Evolutionary conservation across 2,113 vertebrate species (phyloP).

Genomic region (Platysteira castanea): DNA sequence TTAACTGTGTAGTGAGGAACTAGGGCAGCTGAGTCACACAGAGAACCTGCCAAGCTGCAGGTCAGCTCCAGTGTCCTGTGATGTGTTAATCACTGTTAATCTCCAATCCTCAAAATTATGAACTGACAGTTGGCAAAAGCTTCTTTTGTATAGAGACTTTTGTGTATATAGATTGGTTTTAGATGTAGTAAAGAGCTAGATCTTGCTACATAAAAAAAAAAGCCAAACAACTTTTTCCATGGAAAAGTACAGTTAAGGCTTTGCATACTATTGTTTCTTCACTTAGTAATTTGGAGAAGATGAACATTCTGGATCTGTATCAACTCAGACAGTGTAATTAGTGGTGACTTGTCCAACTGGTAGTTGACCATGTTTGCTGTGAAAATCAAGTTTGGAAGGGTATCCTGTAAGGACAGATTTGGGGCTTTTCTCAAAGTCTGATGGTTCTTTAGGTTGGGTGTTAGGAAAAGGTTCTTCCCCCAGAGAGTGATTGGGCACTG

Average conservation of each 20-base stretch:
- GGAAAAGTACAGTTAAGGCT: background rate
- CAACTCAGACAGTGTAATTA: background rate
- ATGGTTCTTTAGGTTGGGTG: background rate
- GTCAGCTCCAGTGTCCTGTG: background rate
- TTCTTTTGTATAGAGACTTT: background rate
- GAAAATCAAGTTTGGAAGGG: background rate
- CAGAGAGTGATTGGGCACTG: background rate
- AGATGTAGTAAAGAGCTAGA: background rate
- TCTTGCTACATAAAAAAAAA: background rate
- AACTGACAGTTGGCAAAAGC: background rate
- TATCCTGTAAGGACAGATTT: background rate
- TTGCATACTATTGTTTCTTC: background rate
- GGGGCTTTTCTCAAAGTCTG: background rate
- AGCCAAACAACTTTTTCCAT: background rate
- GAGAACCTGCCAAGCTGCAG: background rate
- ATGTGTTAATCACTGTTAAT: background rate
- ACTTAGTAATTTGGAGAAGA: background rate
- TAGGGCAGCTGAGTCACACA: background rate
- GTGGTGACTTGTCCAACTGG: background rate
- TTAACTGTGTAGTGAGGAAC: background rate
- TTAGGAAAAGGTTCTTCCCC: background rate
- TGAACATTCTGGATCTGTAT: background rate
- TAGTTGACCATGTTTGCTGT: background rate
- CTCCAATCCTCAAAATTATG: background rate
- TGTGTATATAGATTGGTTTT: background rate